phyloP scores from a whole-genome alignment of 2,888 invertebrate species.

The Podotricha telesiphe region DNA sequence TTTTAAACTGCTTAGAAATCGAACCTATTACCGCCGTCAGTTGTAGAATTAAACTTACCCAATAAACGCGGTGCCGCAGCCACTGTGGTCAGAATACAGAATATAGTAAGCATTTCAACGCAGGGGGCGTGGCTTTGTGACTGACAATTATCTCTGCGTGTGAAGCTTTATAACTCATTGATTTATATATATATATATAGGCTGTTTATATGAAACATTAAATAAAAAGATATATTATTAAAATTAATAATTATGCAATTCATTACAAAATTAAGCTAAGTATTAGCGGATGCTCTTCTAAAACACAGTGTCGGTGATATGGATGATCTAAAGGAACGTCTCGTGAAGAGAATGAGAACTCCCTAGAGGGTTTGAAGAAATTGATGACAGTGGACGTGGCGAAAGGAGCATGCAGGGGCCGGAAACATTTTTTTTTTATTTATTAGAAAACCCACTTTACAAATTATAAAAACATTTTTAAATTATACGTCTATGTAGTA shows the following conservation, averaged over 20 bases:
- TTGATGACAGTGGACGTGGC: no score
- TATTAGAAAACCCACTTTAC: no score
- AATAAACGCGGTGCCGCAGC: constrained; percentile 30
- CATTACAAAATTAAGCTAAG: no score
- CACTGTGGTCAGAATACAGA: constrained; percentile 24
- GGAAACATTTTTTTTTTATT: no score
- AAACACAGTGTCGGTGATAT: no score
- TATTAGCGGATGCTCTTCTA: no score
- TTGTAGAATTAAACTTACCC: constrained; percentile 35
- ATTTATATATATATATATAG: constrained; percentile 37
- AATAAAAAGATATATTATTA: background rate
- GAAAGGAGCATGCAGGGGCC: no score
- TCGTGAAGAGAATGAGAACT: no score
- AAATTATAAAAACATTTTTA: no score
- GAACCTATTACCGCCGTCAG: background rate
- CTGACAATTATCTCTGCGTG: constrained; percentile 36
- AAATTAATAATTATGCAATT: background rate
- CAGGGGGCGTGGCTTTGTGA: constrained; percentile 43
- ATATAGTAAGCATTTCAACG: constrained; percentile 32
- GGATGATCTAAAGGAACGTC: no score
- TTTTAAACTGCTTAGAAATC: background rate
- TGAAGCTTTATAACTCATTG: constrained; percentile 35
- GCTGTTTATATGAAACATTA: constrained; percentile 26
- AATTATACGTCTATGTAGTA: no score
- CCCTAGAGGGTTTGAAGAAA: no score